Evolutionary conservation across 2,113 vertebrate genomes (phyloP).

Genomic region (Ptychochromis oligacanthus): DNA sequence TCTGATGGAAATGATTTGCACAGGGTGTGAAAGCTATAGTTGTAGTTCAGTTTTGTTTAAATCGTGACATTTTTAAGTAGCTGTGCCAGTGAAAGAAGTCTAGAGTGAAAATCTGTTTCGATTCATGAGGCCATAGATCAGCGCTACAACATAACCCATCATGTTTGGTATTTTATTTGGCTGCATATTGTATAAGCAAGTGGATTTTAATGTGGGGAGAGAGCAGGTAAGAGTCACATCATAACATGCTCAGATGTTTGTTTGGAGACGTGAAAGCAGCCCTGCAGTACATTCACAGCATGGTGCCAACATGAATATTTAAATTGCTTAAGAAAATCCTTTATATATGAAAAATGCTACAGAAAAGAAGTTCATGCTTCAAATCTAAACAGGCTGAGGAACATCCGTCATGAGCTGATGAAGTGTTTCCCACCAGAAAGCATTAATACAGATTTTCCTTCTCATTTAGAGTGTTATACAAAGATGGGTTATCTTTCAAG

Average conservation of each 20-base stretch:
- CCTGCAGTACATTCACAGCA: background rate
- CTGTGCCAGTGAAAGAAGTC: background rate
- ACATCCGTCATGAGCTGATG: background rate
- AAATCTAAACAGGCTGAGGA: background rate
- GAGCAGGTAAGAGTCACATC: background rate
- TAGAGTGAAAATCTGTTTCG: background rate
- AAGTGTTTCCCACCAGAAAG: background rate
- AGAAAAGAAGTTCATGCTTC: background rate
- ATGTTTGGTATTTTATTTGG: conserved; percentile 8
- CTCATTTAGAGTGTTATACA: background rate
- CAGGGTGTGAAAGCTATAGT: background rate
- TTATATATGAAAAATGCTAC: background rate
- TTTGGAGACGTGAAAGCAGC: conserved; percentile 27
- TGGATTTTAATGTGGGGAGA: conserved; percentile 8
- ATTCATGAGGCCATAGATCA: conserved; percentile 2
- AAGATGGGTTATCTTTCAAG: background rate
- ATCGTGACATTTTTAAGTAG: background rate
- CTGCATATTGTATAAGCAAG: background rate
- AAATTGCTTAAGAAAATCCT: background rate
- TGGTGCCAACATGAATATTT: conserved; percentile 1
- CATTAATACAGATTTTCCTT: background rate
- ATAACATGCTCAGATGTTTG: background rate
- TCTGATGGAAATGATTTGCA: conserved; percentile 1
- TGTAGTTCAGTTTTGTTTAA: conserved; percentile 11
- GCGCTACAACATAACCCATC: background rate